Evolutionary conservation across 53 echinoderm and acorn worm species (phyloP), one percentile per base, ranked within the genome.

Genomic region (Temnopleurus reevesii): DNA sequence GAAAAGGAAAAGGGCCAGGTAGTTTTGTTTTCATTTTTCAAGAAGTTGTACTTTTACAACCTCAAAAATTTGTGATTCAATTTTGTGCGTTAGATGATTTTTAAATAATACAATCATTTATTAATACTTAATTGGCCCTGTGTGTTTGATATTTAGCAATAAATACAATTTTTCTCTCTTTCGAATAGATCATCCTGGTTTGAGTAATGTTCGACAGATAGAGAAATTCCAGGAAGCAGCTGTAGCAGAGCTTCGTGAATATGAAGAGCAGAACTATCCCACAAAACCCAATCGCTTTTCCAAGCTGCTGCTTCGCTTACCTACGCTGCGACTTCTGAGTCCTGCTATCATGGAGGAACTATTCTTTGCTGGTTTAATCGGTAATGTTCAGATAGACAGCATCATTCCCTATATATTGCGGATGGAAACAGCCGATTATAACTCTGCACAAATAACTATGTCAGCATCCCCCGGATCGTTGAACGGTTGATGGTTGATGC

Each of bases 341-440:
- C 94, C 99, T 2, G 89, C 94, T 71, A 99, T 99, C 87, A 99
- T 99, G 99, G 99, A 99, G 55, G 99, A 99, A 81, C 91, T 99
- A 17, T 99, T 99, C 92, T 99, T 99, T 31, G 99, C 99, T 4
- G 99, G 99, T 45, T 93, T 99, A 21, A 99, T 99, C 76, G 99
- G 99, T 9, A 99, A 99, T 46, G 99, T 99, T 35, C 99, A 99
- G 93, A 99, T 99, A 12, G 99, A 99, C 85, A 99, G 99, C 90
- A 99, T 99, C 90, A 99, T 99, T 71, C 99, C 99, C 7, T 99
- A 99, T 89, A 99, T 99, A 76, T 91, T 99, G 44, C 81, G 99
- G 46, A 99, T 99, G 99, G 99, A 99, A 91, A 99, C 99, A 3
- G 94, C 99, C 41, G 99, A 99, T 59, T 99, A 99, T 81, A 99